These are phyloP conservation scores for Erythrocercus mccallii DNA, from an alignment of 2,113 vertebrate genomes.

Conservation along the genomic window DNA sequence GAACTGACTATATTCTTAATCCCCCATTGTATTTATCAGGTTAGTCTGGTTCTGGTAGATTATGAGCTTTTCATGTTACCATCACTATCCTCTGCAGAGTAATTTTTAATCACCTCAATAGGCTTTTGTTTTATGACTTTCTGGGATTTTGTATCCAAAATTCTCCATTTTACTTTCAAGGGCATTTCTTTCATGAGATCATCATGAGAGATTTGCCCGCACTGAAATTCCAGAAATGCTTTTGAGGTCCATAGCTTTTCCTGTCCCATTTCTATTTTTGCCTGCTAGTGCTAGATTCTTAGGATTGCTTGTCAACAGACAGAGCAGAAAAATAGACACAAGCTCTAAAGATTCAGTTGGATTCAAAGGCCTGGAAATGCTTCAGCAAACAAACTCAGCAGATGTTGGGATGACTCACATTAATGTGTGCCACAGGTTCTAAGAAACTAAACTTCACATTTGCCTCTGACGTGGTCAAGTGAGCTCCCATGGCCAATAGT, in stretches of 20 bases:
- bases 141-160: neutral
- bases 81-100: neutral
- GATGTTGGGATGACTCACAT: accelerated
- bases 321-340: neutral
- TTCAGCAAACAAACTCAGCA: neutral
- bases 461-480: neutral
- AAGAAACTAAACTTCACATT: neutral
- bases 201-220: neutral
- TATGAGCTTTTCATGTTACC: neutral
- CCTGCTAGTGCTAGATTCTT: conserved; percentile 13
- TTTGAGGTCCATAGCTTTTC: conserved; percentile 11
- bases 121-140: neutral
- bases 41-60: neutral
- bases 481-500: neutral
- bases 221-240: conserved; percentile 6
- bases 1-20: neutral
- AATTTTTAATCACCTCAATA: neutral
- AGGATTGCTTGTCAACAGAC: neutral
- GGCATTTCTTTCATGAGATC: neutral
- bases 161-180: neutral
- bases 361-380: neutral
- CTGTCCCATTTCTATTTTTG: conserved; percentile 8
- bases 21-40: neutral
- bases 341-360: neutral
- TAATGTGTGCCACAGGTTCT: neutral